Evolutionary conservation across 2,797 vertebrate genomes (phyloP).

Genomic region (Valencia hispanica): DNA sequence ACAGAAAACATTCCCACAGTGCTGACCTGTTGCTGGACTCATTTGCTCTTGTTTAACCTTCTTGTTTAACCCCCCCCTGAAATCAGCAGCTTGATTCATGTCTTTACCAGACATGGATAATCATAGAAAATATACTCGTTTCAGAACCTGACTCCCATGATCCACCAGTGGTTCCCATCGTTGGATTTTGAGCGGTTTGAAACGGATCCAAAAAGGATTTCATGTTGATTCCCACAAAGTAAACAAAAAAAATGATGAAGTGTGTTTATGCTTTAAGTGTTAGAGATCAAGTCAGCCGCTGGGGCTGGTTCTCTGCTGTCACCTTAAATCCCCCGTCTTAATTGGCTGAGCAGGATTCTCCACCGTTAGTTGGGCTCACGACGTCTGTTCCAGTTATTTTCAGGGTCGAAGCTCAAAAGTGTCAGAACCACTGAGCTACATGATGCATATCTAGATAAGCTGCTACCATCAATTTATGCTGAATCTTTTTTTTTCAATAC

Average conservation of each 20-base stretch:
- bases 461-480: background rate
- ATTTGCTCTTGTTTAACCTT: conserved; percentile 46
- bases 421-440: background rate
- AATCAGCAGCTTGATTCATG: background rate
- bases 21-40: background rate
- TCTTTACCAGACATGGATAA: background rate
- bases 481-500: background rate
- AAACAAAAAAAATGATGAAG: background rate
- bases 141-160: too few relatives aligned
- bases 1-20: background rate
- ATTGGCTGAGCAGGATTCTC: background rate
- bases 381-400: too few relatives aligned
- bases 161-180: background rate
- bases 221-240: too few relatives aligned
- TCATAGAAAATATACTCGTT: background rate
- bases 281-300: background rate
- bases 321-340: background rate
- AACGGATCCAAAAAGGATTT: too few relatives aligned
- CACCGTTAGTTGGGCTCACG: too few relatives aligned
- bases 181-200: too few relatives aligned
- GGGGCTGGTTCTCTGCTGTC: background rate
- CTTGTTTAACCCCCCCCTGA: background rate
- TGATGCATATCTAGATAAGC: too few relatives aligned
- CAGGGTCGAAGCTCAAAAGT: background rate
- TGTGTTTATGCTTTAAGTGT: background rate